These are phyloP conservation scores for Sesia apiformis DNA, from an alignment of 2,888 invertebrate genomes.

Conservation along the genomic window DNA sequence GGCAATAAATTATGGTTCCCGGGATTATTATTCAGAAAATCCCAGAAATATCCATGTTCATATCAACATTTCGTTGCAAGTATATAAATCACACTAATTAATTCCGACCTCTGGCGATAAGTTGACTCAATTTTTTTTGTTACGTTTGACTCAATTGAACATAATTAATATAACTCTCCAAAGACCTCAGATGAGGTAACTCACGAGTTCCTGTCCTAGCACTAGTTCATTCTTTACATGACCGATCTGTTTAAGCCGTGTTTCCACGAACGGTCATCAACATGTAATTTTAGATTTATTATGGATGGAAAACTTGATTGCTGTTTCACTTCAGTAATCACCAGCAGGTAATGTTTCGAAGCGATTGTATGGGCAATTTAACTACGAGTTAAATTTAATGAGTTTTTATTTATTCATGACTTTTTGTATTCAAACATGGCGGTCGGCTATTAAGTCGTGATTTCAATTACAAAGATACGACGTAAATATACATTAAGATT, in stretches of 20 bases:
- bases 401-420: constrained; percentile 57
- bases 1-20: no score
- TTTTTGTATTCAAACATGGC: constrained; percentile 28
- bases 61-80: no score
- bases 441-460: constrained; percentile 43
- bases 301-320: constrained; percentile 38
- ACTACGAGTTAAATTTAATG: constrained; percentile 38
- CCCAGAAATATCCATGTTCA: no score
- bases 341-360: constrained; percentile 14
- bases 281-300: constrained; percentile 46
- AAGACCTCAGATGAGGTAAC: background rate
- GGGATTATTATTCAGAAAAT: no score
- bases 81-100: no score
- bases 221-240: background rate
- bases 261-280: constrained; percentile 23
- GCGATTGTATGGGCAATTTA: constrained; percentile 25
- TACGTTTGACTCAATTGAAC: no score
- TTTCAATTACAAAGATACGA: constrained; percentile 38
- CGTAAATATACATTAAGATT: constrained; percentile 4
- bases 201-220: background rate
- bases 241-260: constrained; percentile 16
- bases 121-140: no score
- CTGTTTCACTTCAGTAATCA: constrained; percentile 22
- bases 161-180: background rate
- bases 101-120: no score